Percentiles rank a stretch among this genome's conserved stretches.
These are phyloP conservation scores for Anagyrus pseudococci DNA, from an alignment of 2,888 invertebrate genomes.

Conservation along the genomic window DNA sequence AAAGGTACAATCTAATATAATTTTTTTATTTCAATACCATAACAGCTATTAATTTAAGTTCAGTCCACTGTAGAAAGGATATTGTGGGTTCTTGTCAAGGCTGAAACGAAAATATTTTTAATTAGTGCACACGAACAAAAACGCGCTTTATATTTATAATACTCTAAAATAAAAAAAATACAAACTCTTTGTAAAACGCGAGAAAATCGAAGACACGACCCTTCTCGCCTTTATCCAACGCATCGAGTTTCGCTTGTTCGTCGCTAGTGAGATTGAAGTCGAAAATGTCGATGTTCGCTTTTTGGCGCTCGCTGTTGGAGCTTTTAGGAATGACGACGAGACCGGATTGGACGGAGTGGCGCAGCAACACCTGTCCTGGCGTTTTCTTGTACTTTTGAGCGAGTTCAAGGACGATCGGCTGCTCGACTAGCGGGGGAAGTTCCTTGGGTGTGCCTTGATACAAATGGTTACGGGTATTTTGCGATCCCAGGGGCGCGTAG, in stretches of 20 bases:
- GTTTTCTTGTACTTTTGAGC: conserved; percentile 69
- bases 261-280: conserved; percentile 68
- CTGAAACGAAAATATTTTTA: conserved; percentile 51
- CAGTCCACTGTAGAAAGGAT: conserved; percentile 65
- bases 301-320: conserved; percentile 71
- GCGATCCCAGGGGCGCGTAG: conserved; percentile 76
- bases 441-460: conserved; percentile 50
- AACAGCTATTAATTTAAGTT: too few species aligned
- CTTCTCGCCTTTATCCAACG: conserved; percentile 68
- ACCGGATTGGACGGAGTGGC: conserved; percentile 72
- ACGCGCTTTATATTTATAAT: conserved; percentile 3
- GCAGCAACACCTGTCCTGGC: conserved; percentile 74
- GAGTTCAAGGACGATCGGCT: conserved; percentile 67
- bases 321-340: conserved; percentile 82
- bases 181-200: conserved; percentile 53
- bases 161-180: neutral
- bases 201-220: conserved; percentile 76
- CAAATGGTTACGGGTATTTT: conserved; percentile 66
- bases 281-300: conserved; percentile 73
- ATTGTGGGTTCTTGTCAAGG: conserved; percentile 73
- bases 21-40: too few species aligned
- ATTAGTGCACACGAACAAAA: neutral
- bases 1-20: too few species aligned
- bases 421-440: conserved; percentile 68
- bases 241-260: conserved; percentile 66